phyloP scores from a whole-genome alignment of 2,888 invertebrate species.

The Empis livida region DNA sequence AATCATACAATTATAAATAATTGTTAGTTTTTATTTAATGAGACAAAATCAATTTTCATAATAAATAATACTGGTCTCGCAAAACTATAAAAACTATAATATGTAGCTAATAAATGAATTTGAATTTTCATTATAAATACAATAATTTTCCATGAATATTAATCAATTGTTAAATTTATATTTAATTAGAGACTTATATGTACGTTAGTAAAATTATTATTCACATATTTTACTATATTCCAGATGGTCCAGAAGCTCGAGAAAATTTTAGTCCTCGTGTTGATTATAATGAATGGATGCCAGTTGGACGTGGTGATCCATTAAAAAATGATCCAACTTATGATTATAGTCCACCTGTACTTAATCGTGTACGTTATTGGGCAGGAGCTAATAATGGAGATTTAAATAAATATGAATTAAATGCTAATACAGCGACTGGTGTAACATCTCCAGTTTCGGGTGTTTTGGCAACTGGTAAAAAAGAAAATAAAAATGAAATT shows the following conservation, averaged over 20 bases:
- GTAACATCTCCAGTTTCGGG: conserved; percentile 15
- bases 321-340: conserved; percentile 73
- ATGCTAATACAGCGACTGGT: conserved; percentile 29
- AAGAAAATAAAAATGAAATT: conserved; percentile 46
- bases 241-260: background rate
- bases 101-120: no score
- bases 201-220: no score
- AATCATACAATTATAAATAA: no score
- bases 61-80: no score
- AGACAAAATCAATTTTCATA: no score
- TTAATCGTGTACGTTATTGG: conserved; percentile 72
- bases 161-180: no score
- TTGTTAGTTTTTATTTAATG: no score
- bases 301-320: conserved; percentile 68
- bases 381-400: conserved; percentile 28
- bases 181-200: no score
- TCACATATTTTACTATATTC: no score
- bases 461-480: conserved; percentile 18
- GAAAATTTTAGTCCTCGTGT: conserved; percentile 54
- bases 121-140: no score
- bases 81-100: no score
- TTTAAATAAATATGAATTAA: background rate
- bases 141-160: no score
- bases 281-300: conserved; percentile 78
- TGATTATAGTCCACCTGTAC: conserved; percentile 69